Evolutionary conservation across 2,888 invertebrate species (phyloP).

Genomic region (Drosophila greeni): DNA sequence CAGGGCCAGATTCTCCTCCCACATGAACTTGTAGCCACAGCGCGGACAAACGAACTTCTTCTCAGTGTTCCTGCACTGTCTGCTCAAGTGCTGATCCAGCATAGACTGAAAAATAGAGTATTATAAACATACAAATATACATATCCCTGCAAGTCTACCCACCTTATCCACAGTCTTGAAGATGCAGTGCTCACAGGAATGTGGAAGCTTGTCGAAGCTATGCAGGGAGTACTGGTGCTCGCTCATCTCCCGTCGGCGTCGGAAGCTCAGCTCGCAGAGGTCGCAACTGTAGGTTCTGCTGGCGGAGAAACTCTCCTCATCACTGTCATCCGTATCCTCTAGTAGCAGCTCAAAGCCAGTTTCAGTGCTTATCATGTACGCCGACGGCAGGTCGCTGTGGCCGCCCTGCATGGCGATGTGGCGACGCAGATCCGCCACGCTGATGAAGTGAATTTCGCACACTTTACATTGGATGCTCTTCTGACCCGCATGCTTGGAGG

Average conservation of each 20-base stretch:
- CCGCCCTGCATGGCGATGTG: slow-evolving; percentile 58
- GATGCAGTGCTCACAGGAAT: slow-evolving; percentile 80
- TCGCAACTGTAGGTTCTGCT: slow-evolving; percentile 66
- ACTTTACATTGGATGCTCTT: slow-evolving; percentile 72
- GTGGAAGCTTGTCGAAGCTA: slow-evolving; percentile 79
- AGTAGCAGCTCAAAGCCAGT: slow-evolving; percentile 76
- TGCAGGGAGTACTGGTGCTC: slow-evolving; percentile 76
- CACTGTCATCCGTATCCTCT: slow-evolving; percentile 77
- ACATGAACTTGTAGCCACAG: slow-evolving; percentile 77
- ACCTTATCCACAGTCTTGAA: slow-evolving; percentile 81
- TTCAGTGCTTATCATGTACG: slow-evolving; percentile 76
- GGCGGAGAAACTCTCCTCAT: slow-evolving; percentile 31
- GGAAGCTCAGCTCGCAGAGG: slow-evolving; percentile 69
- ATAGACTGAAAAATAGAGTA: slow-evolving; percentile 53
- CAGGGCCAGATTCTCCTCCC: slow-evolving; percentile 74
- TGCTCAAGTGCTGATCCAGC: slow-evolving; percentile 80
- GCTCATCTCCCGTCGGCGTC: slow-evolving; percentile 72
- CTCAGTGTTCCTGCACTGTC: slow-evolving; percentile 75
- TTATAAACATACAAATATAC: neutral
- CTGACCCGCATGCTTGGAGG: slow-evolving; percentile 67
- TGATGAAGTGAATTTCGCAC: slow-evolving; percentile 66
- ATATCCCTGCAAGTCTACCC: neutral
- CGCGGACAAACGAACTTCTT: slow-evolving; percentile 72
- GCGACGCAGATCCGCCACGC: slow-evolving; percentile 57
- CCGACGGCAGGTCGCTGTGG: slow-evolving; percentile 38